These are phyloP conservation scores for Bradysia coprophila DNA, from an alignment of 1,140 invertebrate genomes.

Conservation along the genomic window DNA sequence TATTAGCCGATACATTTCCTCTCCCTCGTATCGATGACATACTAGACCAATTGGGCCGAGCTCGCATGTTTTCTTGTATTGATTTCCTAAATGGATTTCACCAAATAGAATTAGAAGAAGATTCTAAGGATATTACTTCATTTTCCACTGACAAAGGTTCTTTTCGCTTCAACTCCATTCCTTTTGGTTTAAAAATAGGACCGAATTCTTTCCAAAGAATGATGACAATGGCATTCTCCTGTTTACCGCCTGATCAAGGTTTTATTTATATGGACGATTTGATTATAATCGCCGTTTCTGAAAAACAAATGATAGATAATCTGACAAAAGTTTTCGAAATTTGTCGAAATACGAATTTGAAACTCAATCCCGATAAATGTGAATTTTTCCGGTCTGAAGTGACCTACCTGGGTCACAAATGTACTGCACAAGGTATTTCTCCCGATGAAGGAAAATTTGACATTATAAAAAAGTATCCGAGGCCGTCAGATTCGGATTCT, in stretches of 20 bases:
- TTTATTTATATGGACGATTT: slow-evolving; percentile 16
- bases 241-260: slow-evolving; percentile 11
- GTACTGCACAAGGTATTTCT: slow-evolving; percentile 14
- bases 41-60: not conserved
- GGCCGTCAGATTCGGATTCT: slow-evolving; percentile 16
- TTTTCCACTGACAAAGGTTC: not conserved
- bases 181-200: slow-evolving; percentile 13
- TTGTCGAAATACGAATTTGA: slow-evolving; percentile 9
- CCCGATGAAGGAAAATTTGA: slow-evolving; percentile 21
- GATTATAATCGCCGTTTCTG: slow-evolving; percentile 7
- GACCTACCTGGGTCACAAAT: slow-evolving; percentile 19
- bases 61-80: not conserved
- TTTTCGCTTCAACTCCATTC: slow-evolving; percentile 10
- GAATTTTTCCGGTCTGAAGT: slow-evolving; percentile 16
- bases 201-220: slow-evolving; percentile 16
- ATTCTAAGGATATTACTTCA: not conserved
- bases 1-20: not conserved
- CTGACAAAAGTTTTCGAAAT: slow-evolving; percentile 10
- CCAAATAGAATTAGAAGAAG: not conserved
- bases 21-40: not conserved
- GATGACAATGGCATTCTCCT: slow-evolving; percentile 16
- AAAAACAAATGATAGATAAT: slow-evolving; percentile 11
- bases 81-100: not conserved
- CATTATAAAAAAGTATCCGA: slow-evolving; percentile 14
- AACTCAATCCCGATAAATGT: slow-evolving; percentile 17